Evolutionary conservation across 1,140 invertebrate species (phyloP).

Genomic region (Doryteuthis pealeii): DNA sequence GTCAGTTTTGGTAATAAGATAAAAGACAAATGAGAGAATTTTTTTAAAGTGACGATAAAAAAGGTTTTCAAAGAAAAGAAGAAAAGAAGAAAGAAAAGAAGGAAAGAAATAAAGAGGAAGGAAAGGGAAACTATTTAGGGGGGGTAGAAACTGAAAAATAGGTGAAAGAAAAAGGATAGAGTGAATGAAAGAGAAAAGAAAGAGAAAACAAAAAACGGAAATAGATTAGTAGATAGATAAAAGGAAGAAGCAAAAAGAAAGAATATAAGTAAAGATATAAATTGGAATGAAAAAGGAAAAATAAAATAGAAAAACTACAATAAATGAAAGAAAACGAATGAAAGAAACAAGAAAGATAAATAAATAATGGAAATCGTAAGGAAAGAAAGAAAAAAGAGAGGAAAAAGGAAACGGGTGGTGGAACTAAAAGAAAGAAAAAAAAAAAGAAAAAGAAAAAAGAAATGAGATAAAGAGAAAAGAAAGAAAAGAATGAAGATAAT

Average conservation of each 20-base stretch:
- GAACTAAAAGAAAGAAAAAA: not conserved
- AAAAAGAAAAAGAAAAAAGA: not conserved
- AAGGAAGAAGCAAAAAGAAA: not conserved
- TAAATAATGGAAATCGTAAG: not conserved
- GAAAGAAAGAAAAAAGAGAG: not conserved
- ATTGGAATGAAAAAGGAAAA: not conserved
- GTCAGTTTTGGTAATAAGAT: no score
- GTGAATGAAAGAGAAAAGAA: not conserved
- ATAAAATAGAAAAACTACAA: not conserved
- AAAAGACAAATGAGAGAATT: not conserved
- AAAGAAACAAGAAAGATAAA: not conserved
- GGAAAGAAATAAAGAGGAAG: not conserved
- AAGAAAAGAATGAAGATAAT: not conserved
- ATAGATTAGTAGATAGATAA: not conserved
- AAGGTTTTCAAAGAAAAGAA: not conserved
- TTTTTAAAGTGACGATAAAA: not conserved
- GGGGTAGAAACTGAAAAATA: not conserved
- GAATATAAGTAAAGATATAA: not conserved
- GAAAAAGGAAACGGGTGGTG: not conserved
- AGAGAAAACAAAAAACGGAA: not conserved
- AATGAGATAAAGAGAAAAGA: not conserved
- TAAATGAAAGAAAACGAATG: not conserved
- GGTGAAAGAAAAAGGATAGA: not conserved
- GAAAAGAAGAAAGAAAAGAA: not conserved
- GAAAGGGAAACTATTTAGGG: not conserved